Evolutionary conservation across 2,888 invertebrate genomes (phyloP).

Genomic region (Parthenolecanium corni): DNA sequence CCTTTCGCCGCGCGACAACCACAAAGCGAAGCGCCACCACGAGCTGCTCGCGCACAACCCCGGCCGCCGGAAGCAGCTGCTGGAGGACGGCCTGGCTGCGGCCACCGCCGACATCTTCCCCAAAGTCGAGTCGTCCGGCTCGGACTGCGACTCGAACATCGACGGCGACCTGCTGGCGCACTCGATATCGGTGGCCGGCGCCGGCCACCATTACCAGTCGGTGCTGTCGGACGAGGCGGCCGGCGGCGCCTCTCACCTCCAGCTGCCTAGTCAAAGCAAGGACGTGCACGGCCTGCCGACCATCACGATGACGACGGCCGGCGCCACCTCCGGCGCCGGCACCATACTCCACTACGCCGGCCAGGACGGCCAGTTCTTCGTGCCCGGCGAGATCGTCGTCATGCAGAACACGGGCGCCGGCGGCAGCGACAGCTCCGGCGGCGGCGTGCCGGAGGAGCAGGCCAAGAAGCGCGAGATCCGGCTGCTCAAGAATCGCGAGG

Average conservation of each 20-base stretch:
- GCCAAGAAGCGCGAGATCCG: conserved; percentile 86
- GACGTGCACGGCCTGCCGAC: conserved; percentile 64
- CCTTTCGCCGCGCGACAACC: conserved; percentile 15
- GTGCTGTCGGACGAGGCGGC: conserved; percentile 65
- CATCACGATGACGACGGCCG: conserved; percentile 70
- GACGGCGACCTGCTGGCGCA: conserved; percentile 56
- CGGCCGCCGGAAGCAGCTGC: conserved; percentile 4
- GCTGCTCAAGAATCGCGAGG: conserved; percentile 90
- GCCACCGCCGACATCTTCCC: conserved; percentile 1
- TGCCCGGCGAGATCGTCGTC: conserved; percentile 59
- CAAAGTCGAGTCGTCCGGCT: conserved; percentile 49
- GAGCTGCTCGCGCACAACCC: conserved; percentile 9
- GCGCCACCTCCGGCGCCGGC: conserved; percentile 59
- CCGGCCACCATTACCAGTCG: conserved; percentile 54
- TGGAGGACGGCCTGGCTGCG: conserved; percentile 3
- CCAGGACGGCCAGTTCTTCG: conserved; percentile 82
- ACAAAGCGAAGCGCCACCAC: conserved; percentile 12
- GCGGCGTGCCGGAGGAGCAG: conserved; percentile 69
- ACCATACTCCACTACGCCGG: conserved; percentile 81
- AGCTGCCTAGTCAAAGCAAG: conserved; percentile 52
- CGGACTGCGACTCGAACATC: conserved; percentile 50
- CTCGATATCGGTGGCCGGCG: conserved; percentile 43
- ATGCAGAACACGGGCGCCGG: conserved; percentile 28
- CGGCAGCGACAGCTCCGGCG: conserved; percentile 37
- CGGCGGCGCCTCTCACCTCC: no score